Conservation (phyloP, 2,797 vertebrate genomes). For the Labroides dimidiatus region DNA sequence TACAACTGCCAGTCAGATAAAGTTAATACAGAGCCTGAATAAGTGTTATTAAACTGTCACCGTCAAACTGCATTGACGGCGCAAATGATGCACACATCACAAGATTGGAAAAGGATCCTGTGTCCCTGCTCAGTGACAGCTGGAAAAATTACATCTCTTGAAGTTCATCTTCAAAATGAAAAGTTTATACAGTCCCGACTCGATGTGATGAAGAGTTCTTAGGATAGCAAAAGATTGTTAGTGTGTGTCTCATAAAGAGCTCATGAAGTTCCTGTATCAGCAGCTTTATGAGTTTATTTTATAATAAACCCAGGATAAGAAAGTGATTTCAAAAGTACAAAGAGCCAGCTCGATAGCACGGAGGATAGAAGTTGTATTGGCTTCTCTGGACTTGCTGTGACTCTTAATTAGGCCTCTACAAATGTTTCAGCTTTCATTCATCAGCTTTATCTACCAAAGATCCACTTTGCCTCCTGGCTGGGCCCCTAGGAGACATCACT, state of each 20-base stretch:
- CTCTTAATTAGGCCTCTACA: constrained; percentile 54
- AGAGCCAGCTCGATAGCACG: constrained; percentile 6
- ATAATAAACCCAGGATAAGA: constrained; percentile 22
- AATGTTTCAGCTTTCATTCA: constrained; percentile 51
- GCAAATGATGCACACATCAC: not conserved
- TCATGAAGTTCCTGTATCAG: not conserved
- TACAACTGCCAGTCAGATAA: constrained; percentile 1
- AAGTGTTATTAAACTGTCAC: not conserved
- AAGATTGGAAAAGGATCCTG: constrained; percentile 6
- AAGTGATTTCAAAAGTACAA: constrained; percentile 27
- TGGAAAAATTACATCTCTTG: constrained; percentile 5
- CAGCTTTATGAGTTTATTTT: constrained; percentile 12
- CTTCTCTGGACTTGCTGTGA: constrained; percentile 33
- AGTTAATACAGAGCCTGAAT: constrained; percentile 2
- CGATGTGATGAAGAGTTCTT: not conserved
- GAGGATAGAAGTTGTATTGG: not conserved
- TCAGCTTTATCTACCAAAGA: constrained; percentile 44
- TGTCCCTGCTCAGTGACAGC: not conserved
- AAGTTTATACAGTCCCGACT: not conserved
- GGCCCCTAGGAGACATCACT: constrained; percentile 25
- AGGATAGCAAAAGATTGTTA: constrained; percentile 2
- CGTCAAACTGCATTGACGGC: constrained; percentile 23
- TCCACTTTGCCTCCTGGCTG: constrained; percentile 26
- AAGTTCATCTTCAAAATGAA: not conserved
- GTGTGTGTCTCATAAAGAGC: not conserved